A percentile compares a stretch with the other conserved stretches of the same genome.
Evolutionary conservation across 64 coral and sea anemone genomes (phyloP).

Genomic region (Montipora cactus): DNA sequence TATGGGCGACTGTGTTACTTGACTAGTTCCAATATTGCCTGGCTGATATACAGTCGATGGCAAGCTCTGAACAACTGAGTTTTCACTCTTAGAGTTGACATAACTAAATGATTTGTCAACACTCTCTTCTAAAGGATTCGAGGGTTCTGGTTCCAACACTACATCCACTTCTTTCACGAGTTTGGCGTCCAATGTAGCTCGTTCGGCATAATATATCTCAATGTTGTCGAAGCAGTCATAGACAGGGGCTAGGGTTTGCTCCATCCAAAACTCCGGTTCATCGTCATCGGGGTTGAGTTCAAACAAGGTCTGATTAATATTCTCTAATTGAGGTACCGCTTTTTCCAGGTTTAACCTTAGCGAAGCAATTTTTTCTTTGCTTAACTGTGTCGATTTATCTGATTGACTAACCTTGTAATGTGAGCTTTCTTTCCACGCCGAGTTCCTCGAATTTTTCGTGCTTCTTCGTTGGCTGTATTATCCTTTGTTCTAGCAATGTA

Average conservation of each 20-base stretch:
- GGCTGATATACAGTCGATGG: background rate
- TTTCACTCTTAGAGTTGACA: constrained; percentile 7
- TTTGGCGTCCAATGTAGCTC: constrained; percentile 21
- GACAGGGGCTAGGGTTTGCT: constrained; percentile 21
- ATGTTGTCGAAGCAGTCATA: constrained; percentile 33
- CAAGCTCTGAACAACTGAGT: background rate
- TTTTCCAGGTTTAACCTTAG: constrained; percentile 37
- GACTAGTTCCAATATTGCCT: constrained; percentile 22
- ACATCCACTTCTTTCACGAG: constrained; percentile 20
- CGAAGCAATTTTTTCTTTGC: constrained; percentile 16
- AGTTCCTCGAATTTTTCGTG: constrained; percentile 37
- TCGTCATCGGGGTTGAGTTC: constrained; percentile 37
- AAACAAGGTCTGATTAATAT: constrained; percentile 42
- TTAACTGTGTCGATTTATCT: constrained; percentile 27
- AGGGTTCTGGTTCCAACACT: constrained; percentile 21
- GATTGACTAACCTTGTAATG: constrained; percentile 41
- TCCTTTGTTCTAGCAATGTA: constrained; percentile 9
- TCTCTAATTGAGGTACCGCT: constrained; percentile 18
- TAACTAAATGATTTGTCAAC: constrained; percentile 19
- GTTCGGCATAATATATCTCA: constrained; percentile 35
- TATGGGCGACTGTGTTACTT: constrained; percentile 4
- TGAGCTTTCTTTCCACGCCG: constrained; percentile 47
- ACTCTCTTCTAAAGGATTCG: constrained; percentile 23
- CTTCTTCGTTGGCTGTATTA: constrained; percentile 28
- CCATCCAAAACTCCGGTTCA: constrained; percentile 28